Conservation (phyloP, 2,797 vertebrate species). For the Sebastes goodei region DNA sequence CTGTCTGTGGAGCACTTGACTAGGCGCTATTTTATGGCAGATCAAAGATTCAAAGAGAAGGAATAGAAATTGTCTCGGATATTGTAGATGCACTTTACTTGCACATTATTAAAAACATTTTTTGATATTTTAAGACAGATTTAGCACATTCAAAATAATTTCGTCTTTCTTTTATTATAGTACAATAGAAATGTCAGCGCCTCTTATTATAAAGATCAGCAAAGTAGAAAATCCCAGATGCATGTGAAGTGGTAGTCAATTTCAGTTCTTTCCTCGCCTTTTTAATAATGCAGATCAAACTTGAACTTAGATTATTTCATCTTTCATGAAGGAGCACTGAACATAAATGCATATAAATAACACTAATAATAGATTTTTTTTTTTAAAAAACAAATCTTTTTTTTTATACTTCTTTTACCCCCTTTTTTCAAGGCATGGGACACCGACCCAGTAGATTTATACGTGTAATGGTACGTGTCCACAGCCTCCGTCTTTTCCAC, state of each 20-base stretch:
- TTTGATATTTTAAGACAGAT: background rate
- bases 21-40: too few relatives aligned
- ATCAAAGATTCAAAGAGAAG: too few relatives aligned
- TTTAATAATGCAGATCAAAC: background rate
- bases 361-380: too few relatives aligned
- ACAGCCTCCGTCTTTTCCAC: too few relatives aligned
- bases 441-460: too few relatives aligned
- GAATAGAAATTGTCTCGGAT: background rate
- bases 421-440: too few relatives aligned
- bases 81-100: slow-evolving; percentile 7
- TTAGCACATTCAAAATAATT: background rate
- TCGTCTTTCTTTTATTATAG: background rate
- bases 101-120: background rate
- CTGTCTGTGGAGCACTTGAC: too few relatives aligned
- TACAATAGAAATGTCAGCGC: background rate
- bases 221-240: background rate
- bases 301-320: too few relatives aligned
- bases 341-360: too few relatives aligned
- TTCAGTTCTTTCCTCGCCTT: background rate
- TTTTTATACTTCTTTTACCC: too few relatives aligned
- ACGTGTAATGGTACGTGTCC: too few relatives aligned
- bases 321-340: background rate
- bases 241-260: background rate
- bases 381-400: too few relatives aligned
- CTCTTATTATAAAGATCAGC: background rate